Evolutionary conservation across 2,888 invertebrate species (phyloP).

Genomic region (Belgica antarctica): DNA sequence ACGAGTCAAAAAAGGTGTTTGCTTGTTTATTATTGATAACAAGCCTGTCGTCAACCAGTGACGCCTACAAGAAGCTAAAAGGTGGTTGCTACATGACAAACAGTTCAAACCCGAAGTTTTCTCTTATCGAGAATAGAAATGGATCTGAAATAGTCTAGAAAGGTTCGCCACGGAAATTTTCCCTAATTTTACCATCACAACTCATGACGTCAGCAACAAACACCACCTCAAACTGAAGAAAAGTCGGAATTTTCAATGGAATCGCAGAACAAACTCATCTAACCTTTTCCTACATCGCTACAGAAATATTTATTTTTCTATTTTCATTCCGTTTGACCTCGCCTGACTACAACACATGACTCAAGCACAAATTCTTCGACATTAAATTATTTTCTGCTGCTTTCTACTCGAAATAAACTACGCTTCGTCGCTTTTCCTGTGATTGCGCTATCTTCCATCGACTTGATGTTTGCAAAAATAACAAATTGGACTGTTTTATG

Average conservation of each 20-base stretch:
- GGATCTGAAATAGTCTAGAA: no score
- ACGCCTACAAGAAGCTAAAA: no score
- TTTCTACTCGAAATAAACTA: slow-evolving; percentile 23
- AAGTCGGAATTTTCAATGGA: not conserved
- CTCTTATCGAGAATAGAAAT: no score
- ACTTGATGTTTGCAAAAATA: not conserved
- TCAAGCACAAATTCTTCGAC: slow-evolving; percentile 27
- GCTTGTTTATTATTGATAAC: slow-evolving; percentile 23
- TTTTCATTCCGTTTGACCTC: slow-evolving; percentile 39
- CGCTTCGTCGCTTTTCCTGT: not conserved
- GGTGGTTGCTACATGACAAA: no score
- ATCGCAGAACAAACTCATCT: slow-evolving; percentile 20
- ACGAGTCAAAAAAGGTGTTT: slow-evolving; percentile 10
- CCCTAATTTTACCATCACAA: no score
- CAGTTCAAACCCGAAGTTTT: no score
- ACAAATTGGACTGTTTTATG: no score
- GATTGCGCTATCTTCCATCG: slow-evolving; percentile 15
- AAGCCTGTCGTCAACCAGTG: not conserved
- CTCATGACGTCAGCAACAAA: no score
- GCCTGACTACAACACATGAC: slow-evolving; percentile 42
- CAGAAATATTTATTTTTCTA: slow-evolving; percentile 19
- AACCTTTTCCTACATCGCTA: slow-evolving; percentile 34
- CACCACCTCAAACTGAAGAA: no score
- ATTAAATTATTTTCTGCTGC: slow-evolving; percentile 31
- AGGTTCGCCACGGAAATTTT: no score